These are phyloP conservation scores for Oncopodura yosiiana DNA, from an alignment of 1,140 invertebrate species.

Conservation along the genomic window DNA sequence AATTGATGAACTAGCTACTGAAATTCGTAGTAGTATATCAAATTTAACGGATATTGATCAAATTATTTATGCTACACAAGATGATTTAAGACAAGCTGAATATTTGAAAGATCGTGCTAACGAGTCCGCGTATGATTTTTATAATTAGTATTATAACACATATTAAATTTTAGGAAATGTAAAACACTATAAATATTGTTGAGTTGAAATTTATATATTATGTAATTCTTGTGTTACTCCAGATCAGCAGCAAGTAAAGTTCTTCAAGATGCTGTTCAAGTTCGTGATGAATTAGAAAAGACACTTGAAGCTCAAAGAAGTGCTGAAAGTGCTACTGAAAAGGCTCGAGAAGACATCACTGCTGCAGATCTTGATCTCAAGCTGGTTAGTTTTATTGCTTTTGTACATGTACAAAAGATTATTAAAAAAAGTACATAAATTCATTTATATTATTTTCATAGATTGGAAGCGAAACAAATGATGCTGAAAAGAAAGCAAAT, in stretches of 20 bases:
- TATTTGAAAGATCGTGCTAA: conserved; percentile 65
- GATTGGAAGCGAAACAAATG: conserved; percentile 58
- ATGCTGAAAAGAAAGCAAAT: conserved; percentile 61
- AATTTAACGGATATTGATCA: conserved; percentile 79
- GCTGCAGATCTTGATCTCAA: conserved; percentile 63
- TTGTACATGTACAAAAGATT: not conserved
- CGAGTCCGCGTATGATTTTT: conserved; percentile 53
- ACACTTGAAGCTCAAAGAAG: conserved; percentile 64
- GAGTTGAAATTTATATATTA: too few relatives aligned
- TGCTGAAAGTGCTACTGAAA: conserved; percentile 65
- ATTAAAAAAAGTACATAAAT: conserved; percentile 1
- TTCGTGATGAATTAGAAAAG: conserved; percentile 52
- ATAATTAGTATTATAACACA: not conserved
- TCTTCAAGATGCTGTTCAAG: conserved; percentile 47
- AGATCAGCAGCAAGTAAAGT: conserved; percentile 47
- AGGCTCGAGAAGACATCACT: conserved; percentile 66
- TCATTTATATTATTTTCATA: conserved; percentile 37
- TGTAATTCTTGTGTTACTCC: conserved; percentile 10
- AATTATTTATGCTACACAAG: conserved; percentile 73
- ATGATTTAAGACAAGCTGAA: conserved; percentile 63
- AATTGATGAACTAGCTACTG: conserved; percentile 67
- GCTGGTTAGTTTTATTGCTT: conserved; percentile 40
- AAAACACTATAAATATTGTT: too few relatives aligned
- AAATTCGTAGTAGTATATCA: conserved; percentile 75
- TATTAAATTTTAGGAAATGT: too few relatives aligned